A percentile compares a stretch with the other conserved stretches of the same genome.
Conservation (phyloP, 2,797 vertebrate species). For the Neomorphus geoffroyi region DNA sequence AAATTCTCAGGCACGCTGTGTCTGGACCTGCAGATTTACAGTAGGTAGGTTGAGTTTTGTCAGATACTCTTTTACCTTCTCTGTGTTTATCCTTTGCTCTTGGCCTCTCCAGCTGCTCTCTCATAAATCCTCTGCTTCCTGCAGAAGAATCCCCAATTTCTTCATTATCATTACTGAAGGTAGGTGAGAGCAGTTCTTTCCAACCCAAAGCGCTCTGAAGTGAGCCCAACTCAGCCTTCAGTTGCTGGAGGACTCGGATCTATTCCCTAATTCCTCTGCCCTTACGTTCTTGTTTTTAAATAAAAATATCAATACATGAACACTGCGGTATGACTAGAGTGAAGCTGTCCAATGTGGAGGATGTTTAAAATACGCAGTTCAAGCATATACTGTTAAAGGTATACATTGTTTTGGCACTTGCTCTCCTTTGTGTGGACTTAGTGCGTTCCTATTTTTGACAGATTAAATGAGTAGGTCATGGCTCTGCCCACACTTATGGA, state of each 20-base stretch:
- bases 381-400: not conserved
- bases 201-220: constrained; percentile 1
- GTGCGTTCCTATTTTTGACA: not conserved
- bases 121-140: constrained; percentile 61
- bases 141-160: constrained; percentile 34
- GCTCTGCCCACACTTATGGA: not conserved
- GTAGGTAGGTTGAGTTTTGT: constrained; percentile 44
- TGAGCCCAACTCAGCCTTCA: constrained; percentile 4
- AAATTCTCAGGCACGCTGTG: constrained; percentile 4
- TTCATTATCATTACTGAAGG: constrained; percentile 47
- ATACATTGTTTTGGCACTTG: not conserved
- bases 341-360: not conserved
- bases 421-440: not conserved
- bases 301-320: constrained; percentile 26
- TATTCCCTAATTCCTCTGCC: constrained; percentile 40
- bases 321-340: not conserved
- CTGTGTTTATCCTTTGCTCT: constrained; percentile 60
- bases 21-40: constrained; percentile 57
- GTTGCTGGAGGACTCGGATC: constrained; percentile 5
- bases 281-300: constrained; percentile 32
- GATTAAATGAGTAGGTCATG: constrained; percentile 5
- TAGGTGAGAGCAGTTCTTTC: not conserved
- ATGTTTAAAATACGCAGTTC: not conserved
- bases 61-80: constrained; percentile 60
- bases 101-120: constrained; percentile 54